Evolutionary conservation across 2,113 vertebrate genomes (phyloP).

Genomic region (Hiodon alosoides): DNA sequence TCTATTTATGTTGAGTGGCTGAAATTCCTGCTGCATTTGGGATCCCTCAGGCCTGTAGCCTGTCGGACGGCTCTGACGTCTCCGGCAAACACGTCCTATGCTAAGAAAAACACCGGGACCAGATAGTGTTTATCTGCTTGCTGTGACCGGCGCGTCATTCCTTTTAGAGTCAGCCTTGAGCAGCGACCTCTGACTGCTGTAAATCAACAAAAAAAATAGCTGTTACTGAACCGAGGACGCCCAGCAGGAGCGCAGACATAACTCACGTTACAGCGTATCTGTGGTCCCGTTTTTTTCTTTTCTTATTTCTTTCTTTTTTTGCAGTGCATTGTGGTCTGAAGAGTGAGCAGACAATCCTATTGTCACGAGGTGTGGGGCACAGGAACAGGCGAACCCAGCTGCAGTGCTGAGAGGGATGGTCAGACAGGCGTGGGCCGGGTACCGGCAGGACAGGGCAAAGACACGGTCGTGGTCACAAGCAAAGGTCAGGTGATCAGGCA

Average conservation of each 20-base stretch:
- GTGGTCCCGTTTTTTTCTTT: not conserved
- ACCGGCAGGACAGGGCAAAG: too few relatives aligned
- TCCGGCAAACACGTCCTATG: not conserved
- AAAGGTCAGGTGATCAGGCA: too few relatives aligned
- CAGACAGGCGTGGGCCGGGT: too few relatives aligned
- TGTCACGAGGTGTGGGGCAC: too few relatives aligned
- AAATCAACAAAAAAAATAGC: not conserved
- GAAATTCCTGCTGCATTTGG: not conserved
- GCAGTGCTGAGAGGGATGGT: too few relatives aligned
- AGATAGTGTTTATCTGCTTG: not conserved
- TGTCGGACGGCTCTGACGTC: not conserved
- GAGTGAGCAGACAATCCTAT: not conserved
- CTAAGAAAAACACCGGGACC: slow-evolving; percentile 2
- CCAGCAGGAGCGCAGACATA: not conserved
- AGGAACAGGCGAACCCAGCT: too few relatives aligned
- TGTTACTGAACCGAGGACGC: not conserved
- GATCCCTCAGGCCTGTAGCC: not conserved
- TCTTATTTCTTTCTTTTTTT: too few relatives aligned
- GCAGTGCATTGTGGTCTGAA: not conserved
- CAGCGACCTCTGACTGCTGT: not conserved
- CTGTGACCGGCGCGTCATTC: not conserved
- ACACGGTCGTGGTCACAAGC: too few relatives aligned
- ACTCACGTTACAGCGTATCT: not conserved
- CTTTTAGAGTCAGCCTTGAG: slow-evolving; percentile 2
- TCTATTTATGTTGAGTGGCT: not conserved